phyloP scores from a whole-genome alignment of 2,888 invertebrate species.

The Sicus ferrugineus region DNA sequence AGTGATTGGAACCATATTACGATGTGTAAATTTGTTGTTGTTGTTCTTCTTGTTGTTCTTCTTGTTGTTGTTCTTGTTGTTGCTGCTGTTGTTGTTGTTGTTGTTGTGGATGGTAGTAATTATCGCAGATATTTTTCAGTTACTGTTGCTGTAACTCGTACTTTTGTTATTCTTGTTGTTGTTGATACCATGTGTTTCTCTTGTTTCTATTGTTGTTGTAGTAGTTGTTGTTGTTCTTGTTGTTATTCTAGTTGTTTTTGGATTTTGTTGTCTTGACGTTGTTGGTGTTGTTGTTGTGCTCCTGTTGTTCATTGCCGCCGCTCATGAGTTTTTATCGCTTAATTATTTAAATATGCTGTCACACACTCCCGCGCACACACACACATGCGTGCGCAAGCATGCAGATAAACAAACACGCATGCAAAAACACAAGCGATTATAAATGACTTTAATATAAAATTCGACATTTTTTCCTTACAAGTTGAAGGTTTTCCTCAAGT shows the following conservation, averaged over 20 bases:
- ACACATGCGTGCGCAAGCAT: background rate
- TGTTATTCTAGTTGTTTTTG: background rate
- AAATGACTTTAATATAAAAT: constrained; percentile 5
- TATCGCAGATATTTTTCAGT: background rate
- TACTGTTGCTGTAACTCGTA: background rate
- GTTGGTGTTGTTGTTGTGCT: background rate
- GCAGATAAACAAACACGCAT: background rate
- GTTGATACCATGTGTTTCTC: background rate
- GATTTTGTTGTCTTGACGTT: too few relatives aligned
- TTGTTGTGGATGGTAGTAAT: background rate
- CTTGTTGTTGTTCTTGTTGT: background rate
- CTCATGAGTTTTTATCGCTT: constrained; percentile 22
- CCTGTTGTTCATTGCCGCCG: constrained; percentile 1
- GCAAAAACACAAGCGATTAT: constrained; percentile 13
- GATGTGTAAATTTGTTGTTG: background rate
- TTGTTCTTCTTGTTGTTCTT: constrained; percentile 2
- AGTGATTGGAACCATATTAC: constrained; percentile 23
- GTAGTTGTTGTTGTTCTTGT: background rate
- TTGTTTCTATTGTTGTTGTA: background rate
- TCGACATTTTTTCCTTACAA: too few relatives aligned
- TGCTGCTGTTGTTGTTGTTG: background rate
- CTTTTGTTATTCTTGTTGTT: background rate
- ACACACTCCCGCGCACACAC: background rate
- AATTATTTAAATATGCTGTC: constrained; percentile 24
- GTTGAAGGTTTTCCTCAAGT: too few relatives aligned